Evolutionary conservation across 2,113 vertebrate genomes (phyloP).

Genomic region (Saimiri boliviensis): DNA sequence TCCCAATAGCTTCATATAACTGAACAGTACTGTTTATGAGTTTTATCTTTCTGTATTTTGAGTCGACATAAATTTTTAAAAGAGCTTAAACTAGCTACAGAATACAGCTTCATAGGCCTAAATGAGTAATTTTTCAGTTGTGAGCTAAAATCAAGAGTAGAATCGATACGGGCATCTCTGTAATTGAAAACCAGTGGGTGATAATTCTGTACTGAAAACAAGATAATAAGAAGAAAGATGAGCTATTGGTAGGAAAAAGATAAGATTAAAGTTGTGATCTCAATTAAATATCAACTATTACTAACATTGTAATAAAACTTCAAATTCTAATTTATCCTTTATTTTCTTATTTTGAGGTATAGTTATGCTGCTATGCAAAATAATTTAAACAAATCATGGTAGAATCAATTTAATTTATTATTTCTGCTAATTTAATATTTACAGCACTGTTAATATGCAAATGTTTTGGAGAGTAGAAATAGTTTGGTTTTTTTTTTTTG

Average conservation of each 20-base stretch:
- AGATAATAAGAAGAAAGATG: conserved; percentile 86
- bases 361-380: conserved; percentile 77
- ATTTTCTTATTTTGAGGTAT: conserved; percentile 68
- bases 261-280: conserved; percentile 86
- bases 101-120: conserved; percentile 82
- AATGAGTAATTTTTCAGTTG: conserved; percentile 88
- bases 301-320: conserved; percentile 81
- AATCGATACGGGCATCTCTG: conserved; percentile 86
- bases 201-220: conserved; percentile 86
- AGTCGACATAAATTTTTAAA: conserved; percentile 71
- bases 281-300: conserved; percentile 86
- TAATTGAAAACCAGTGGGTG: conserved; percentile 91
- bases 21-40: conserved; percentile 72
- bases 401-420: conserved; percentile 77
- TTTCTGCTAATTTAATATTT: conserved; percentile 82
- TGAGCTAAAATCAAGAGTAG: conserved; percentile 85
- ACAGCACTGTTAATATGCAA: conserved; percentile 74
- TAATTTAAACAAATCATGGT: conserved; percentile 80
- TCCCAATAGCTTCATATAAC: conserved; percentile 67
- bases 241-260: conserved; percentile 80
- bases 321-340: conserved; percentile 70
- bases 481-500: conserved; percentile 27
- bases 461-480: conserved; percentile 77
- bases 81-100: conserved; percentile 74
- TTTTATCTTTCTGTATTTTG: conserved; percentile 77